Evolutionary conservation across 2,888 invertebrate species (phyloP).

Genomic region (Deladenus siricidicola): DNA sequence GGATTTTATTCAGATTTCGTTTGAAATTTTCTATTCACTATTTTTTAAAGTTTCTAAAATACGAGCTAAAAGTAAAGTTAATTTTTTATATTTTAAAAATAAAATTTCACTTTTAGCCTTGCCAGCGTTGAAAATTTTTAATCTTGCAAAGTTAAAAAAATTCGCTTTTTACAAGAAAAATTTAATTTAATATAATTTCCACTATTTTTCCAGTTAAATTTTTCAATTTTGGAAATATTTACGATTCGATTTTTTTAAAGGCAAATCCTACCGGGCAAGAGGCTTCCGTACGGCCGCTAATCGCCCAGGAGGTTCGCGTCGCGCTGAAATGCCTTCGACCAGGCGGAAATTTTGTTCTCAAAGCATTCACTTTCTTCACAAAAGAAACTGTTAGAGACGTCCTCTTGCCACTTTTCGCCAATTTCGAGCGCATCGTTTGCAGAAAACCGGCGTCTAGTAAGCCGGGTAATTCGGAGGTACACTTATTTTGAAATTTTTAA

Average conservation of each 20-base stretch:
- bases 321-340: slow-evolving; percentile 19
- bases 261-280: slow-evolving; percentile 31
- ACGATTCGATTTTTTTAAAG: no score
- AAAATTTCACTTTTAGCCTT: no score
- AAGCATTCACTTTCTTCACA: slow-evolving; percentile 26
- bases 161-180: no score
- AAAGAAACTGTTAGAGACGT: slow-evolving; percentile 12
- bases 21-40: neutral
- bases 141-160: no score
- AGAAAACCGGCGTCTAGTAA: slow-evolving; percentile 32
- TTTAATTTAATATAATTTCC: no score
- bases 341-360: slow-evolving; percentile 29
- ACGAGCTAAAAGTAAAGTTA: neutral
- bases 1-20: slow-evolving; percentile 3
- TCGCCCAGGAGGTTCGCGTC: slow-evolving; percentile 24
- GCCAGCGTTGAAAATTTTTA: no score
- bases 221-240: no score
- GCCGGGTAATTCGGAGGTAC: slow-evolving; percentile 37
- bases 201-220: no score
- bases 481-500: no score
- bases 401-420: slow-evolving; percentile 12
- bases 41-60: neutral
- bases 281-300: slow-evolving; percentile 15
- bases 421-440: slow-evolving; percentile 14
- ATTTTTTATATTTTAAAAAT: no score